Percentiles rank a stretch among this genome's conserved stretches.
phyloP scores from a whole-genome alignment of 2,113 vertebrate genomes.

The Microtus oregoni region DNA sequence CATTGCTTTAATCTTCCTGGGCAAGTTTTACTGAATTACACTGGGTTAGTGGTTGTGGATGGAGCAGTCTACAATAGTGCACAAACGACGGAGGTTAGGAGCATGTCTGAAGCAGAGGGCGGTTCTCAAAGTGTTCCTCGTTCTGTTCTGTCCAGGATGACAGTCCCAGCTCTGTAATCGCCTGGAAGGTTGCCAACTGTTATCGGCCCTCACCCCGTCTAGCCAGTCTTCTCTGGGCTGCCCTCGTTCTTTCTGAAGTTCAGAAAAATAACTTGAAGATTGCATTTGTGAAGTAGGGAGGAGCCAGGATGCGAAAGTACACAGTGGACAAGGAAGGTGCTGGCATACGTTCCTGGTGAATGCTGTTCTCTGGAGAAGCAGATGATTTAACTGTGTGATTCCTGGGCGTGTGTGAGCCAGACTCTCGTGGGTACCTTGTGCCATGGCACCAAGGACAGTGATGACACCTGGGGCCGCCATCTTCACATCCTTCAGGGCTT shows the following conservation, averaged over 20 bases:
- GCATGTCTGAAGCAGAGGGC: slow-evolving; percentile 63
- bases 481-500: accelerated
- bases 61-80: slow-evolving; percentile 75
- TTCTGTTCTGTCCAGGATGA: slow-evolving; percentile 55
- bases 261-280: neutral
- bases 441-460: neutral
- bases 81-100: slow-evolving; percentile 78
- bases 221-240: neutral
- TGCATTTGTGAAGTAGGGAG: neutral
- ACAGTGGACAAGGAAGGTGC: neutral
- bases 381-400: neutral
- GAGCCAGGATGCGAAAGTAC: neutral
- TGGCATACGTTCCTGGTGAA: neutral
- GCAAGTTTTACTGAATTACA: slow-evolving; percentile 84
- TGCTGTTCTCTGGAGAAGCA: neutral
- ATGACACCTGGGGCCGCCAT: accelerated
- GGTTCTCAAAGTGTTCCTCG: slow-evolving; percentile 59
- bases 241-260: neutral
- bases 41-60: slow-evolving; percentile 80
- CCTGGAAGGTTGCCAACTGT: neutral
- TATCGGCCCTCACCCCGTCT: slow-evolving; percentile 22
- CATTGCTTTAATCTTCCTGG: slow-evolving; percentile 85
- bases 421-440: too few relatives aligned
- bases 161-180: slow-evolving; percentile 37
- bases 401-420: neutral